Evolutionary conservation across 1,140 invertebrate genomes (phyloP).

Genomic region (Spodoptera litura): DNA sequence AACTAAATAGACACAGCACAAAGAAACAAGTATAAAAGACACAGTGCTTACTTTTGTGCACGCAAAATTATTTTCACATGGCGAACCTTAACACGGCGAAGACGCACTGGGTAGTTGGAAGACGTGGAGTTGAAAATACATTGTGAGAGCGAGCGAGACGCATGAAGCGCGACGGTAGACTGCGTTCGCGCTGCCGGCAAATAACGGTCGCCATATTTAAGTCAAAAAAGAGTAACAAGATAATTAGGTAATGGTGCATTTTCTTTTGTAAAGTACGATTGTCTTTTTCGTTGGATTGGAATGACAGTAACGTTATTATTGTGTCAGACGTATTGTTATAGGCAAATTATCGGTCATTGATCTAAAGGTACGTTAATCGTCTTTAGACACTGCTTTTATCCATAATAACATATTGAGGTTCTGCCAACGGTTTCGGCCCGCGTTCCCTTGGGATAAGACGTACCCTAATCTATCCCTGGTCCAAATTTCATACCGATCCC

Average conservation of each 20-base stretch:
- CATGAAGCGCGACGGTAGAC: slow-evolving; percentile 54
- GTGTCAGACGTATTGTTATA: too few species aligned
- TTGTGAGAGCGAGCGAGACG: slow-evolving; percentile 65
- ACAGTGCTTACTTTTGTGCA: slow-evolving; percentile 35
- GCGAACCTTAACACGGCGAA: slow-evolving; percentile 4
- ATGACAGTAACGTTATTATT: too few species aligned
- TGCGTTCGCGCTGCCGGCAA: slow-evolving; percentile 54
- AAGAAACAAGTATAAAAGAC: slow-evolving; percentile 1
- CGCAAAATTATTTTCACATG: slow-evolving; percentile 23
- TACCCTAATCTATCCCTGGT: too few species aligned
- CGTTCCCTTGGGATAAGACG: too few species aligned
- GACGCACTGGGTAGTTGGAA: slow-evolving; percentile 26
- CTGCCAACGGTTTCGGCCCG: too few species aligned
- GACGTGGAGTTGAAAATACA: slow-evolving; percentile 9
- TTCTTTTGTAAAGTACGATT: neutral
- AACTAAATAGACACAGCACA: neutral
- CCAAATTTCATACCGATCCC: too few species aligned
- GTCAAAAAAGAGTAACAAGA: slow-evolving; percentile 19
- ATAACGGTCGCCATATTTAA: slow-evolving; percentile 38
- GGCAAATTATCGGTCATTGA: too few species aligned
- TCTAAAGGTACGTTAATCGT: too few species aligned
- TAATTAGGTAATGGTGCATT: slow-evolving; percentile 11
- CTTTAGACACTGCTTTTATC: too few species aligned
- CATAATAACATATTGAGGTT: too few species aligned
- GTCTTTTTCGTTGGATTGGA: neutral